phyloP scores from a whole-genome alignment of 2,797 vertebrate species.

The Sebastes kiyomatsui region DNA sequence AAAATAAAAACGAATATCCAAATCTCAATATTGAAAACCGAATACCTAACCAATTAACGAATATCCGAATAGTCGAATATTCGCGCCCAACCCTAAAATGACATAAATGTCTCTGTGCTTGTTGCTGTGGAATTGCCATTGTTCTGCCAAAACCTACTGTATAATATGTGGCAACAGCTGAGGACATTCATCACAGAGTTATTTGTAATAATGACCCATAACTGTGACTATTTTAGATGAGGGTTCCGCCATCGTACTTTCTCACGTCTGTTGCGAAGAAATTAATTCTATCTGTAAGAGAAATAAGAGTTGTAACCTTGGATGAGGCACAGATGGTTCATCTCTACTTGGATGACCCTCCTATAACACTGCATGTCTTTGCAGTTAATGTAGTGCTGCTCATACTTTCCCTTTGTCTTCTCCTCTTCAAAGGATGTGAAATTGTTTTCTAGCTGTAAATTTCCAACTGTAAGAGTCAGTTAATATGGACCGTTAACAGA shows the following conservation, averaged over 20 bases:
- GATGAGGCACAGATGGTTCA: not conserved
- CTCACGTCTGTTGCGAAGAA: not conserved
- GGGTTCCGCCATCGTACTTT: not conserved
- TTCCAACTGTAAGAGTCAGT: not conserved
- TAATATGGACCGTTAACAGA: not conserved
- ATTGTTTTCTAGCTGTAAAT: not conserved
- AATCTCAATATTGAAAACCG: too few species aligned
- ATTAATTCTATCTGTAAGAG: not conserved
- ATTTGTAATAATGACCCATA: slow-evolving; percentile 27
- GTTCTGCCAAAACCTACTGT: not conserved
- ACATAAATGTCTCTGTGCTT: not conserved
- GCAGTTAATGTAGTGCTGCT: not conserved
- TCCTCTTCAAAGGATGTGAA: not conserved
- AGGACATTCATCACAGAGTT: not conserved
- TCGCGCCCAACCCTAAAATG: not conserved
- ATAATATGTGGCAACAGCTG: slow-evolving; percentile 22
- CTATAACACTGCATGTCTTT: not conserved
- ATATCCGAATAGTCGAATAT: not conserved
- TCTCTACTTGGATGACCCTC: not conserved
- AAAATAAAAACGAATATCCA: too few species aligned
- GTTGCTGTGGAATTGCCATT: not conserved
- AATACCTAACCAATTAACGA: too few species aligned
- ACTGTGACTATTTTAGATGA: slow-evolving; percentile 7
- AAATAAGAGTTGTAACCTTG: not conserved
- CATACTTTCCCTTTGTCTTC: not conserved